Base-by-base conservation (phyloP, 37 sponge, comb jelly and placozoan genomes). In the Diacarnus erythraeanus region DNA sequence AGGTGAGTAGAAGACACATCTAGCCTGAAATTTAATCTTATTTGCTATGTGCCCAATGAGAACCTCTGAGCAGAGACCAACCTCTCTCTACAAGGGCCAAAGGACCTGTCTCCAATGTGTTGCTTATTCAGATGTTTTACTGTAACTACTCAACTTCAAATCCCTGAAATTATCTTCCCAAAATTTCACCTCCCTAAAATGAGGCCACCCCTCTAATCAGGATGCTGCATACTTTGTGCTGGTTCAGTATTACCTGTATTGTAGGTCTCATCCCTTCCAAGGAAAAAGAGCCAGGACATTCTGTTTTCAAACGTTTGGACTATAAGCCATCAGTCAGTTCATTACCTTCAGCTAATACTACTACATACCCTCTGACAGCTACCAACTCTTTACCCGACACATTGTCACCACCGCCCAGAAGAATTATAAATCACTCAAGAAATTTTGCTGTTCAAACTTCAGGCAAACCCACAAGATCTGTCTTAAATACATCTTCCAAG, bases 281-380 rank as follows among this genome's bases (percentile, higher is more conserved):
- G 20, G 57, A 42, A 20, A 74, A 51, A 29, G 6, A 40, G 18
- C 3, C 6, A 2, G 54, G 38, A 2, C 30, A 59, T 38, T 82
- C 82, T 33, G 74, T 82, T 1, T 82, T 82, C 74, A 74, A 74
- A 10, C 72, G 82, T 39, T 51, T 82, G 8, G 82, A 79, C 27
- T 33, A 38, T 42, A 38, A 34, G 15, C 77, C 61, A 4, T 59
- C 80, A 34, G 34, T 43, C 44, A 30, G 33, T 10, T 65, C 66
- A 5, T 6, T 12, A 69, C 25, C 38, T 33, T 17, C 38, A 25
- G 31, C 36, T 39, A 30, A 30, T 3, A 20, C 34, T 8, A 3
- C 36, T 8, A 37, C 18, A 3, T 4, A 9, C 34, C 10, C 73
- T 10, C 61, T 8, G 38, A 27, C 27, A 2, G 22, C 77, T 26